Evolutionary conservation across 2,888 invertebrate genomes (phyloP).

Genomic region (Galerucella pusilla): DNA sequence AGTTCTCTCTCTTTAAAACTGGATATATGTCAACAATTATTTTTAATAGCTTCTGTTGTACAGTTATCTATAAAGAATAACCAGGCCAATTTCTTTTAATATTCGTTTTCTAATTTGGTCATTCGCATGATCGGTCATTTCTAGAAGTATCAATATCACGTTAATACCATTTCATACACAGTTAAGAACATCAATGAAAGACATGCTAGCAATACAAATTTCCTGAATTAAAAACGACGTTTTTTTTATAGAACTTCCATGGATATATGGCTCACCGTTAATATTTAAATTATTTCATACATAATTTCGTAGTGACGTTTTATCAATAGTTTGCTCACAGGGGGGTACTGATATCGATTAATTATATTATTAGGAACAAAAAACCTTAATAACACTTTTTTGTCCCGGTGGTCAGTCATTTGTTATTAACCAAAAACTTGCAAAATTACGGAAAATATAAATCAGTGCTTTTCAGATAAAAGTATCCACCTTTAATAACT

Average conservation of each 20-base stretch:
- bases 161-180: conserved; percentile 33
- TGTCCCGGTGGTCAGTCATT: too few species aligned
- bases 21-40: too few species aligned
- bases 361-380: too few species aligned
- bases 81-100: conserved; percentile 22
- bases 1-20: too few species aligned
- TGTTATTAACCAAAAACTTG: too few species aligned
- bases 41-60: too few species aligned
- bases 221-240: conserved; percentile 50
- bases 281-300: conserved; percentile 61
- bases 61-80: conserved; percentile 15
- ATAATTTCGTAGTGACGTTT: conserved; percentile 57
- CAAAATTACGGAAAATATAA: too few species aligned
- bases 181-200: conserved; percentile 46
- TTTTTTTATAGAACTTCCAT: conserved; percentile 52
- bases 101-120: conserved; percentile 17
- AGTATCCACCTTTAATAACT: too few species aligned
- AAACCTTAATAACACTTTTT: too few species aligned
- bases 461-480: too few species aligned
- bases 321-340: conserved; percentile 53
- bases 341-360: too few species aligned
- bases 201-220: conserved; percentile 48
- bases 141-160: conserved; percentile 31
- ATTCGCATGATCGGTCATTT: conserved; percentile 27
- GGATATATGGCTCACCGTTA: conserved; percentile 52